phyloP scores from a whole-genome alignment of 2,888 invertebrate genomes.

The Hemistola chrysoprasaria region DNA sequence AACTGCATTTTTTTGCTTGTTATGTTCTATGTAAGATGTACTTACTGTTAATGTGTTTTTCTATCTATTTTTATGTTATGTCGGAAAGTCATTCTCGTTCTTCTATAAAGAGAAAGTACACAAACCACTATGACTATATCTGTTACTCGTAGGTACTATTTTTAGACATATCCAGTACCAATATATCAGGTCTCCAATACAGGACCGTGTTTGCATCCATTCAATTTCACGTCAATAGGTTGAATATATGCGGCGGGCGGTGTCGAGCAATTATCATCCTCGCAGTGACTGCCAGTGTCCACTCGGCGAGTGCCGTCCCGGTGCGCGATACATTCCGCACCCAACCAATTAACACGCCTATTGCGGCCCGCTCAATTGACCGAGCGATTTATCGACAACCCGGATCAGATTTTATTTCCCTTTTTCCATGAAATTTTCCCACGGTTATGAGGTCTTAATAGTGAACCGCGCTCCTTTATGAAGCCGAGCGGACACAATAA shows the following conservation, averaged over 20 bases:
- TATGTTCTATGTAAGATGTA: too few species aligned
- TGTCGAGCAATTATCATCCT: slow-evolving; percentile 72
- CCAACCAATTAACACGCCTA: slow-evolving; percentile 75
- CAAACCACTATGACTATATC: too few species aligned
- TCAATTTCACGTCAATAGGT: slow-evolving; percentile 65
- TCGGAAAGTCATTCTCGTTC: too few species aligned
- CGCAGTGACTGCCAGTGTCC: slow-evolving; percentile 68
- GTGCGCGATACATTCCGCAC: slow-evolving; percentile 46
- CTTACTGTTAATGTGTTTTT: too few species aligned
- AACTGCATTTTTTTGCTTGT: too few species aligned
- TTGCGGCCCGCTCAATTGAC: slow-evolving; percentile 67
- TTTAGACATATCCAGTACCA: slow-evolving; percentile 30
- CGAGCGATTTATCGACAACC: slow-evolving; percentile 64
- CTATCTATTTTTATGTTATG: too few species aligned
- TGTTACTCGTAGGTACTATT: too few species aligned
- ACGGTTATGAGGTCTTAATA: slow-evolving; percentile 81
- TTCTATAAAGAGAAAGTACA: too few species aligned
- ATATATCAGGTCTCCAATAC: slow-evolving; percentile 33
- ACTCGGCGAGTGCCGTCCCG: slow-evolving; percentile 41
- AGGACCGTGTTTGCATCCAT: slow-evolving; percentile 52
- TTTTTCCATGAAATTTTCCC: slow-evolving; percentile 62
- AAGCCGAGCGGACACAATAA: slow-evolving; percentile 79
- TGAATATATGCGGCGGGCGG: slow-evolving; percentile 58
- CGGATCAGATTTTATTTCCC: slow-evolving; percentile 34
- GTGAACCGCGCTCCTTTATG: slow-evolving; percentile 74